Evolutionary conservation across 2,888 invertebrate genomes (phyloP), one percentile per base, ranked within the genome.

Genomic region (Catocala fraxini): DNA sequence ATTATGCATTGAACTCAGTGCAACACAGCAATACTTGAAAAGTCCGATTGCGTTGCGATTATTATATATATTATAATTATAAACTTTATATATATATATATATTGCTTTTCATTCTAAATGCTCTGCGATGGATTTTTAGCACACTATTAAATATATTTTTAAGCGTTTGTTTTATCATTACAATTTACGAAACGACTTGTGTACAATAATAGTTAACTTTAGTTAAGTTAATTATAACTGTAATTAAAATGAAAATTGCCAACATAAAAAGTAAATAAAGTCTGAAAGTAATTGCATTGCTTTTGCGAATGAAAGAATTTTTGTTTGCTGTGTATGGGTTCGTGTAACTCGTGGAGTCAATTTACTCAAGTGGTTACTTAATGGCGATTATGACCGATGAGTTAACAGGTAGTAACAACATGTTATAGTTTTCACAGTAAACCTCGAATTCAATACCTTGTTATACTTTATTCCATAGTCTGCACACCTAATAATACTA

Each of bases 281-380:
- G 4, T 25, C 1, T 15, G 6, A 46, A 46, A 13, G 13, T 13
- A 43, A 43, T 39, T 39, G 0, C 6, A 39, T 9, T 39, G 42
- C 42, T 42, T 6, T 11, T 42, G 42, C 42, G 42, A 42, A 45
- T 39, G 35, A 15, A 13, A n/a, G 12, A 45, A 45, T 45, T 1
- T 45, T 13, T 5, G 45, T 12, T 13, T 45, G 12, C 13, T 6
- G 46, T 2, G 0, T 15, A 15, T 15, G 13, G 6, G 35, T 15
- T 12, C 34, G 35, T 13, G 5, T 58, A 53, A 45, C 9, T 11
- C 41, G 11, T 59, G 25, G 34, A 41, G 13, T 33, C 9, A 45
- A 56, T 47, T 59, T 56, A 55, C 52, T 58, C 41, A 48, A 59
- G 51, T 56, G 52, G 57, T 58, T 67, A 63, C 56, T 55, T 56